phyloP scores from a whole-genome alignment of 2,113 vertebrate genomes.

The Mus spicilegus region DNA sequence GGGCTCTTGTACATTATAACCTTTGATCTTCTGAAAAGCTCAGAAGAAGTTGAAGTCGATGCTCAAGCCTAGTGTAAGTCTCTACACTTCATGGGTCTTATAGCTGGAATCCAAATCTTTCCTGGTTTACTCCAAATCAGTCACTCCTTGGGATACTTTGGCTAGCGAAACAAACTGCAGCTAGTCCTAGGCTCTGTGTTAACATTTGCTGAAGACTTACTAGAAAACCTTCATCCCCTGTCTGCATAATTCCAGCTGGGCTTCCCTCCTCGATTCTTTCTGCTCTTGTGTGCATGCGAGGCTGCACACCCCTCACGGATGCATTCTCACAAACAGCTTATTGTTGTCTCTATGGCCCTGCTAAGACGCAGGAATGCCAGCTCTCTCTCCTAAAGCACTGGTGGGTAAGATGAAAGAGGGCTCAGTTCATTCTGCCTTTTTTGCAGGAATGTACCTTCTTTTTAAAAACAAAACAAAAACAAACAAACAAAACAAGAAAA shows the following conservation, averaged over 20 bases:
- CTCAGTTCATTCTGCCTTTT: neutral
- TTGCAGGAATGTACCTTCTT: neutral
- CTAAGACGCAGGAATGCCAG: neutral
- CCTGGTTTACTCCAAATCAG: conserved; percentile 2
- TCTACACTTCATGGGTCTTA: neutral
- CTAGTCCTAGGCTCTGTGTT: conserved; percentile 22
- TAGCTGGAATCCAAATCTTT: neutral
- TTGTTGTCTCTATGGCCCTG: neutral
- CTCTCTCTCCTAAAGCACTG: neutral
- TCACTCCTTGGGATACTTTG: conserved; percentile 5
- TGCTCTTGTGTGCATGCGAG: neutral
- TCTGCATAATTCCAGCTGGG: neutral
- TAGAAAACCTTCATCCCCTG: neutral
- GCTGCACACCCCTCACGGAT: neutral
- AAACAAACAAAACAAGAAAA: too few species aligned
- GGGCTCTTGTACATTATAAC: neutral
- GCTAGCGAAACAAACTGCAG: neutral
- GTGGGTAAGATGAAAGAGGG: neutral
- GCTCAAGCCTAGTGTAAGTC: too few species aligned
- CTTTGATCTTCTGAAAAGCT: neutral
- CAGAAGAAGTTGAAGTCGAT: neutral
- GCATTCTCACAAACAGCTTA: neutral
- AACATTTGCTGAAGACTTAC: conserved; percentile 45
- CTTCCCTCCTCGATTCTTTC: neutral
- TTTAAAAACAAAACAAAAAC: too few species aligned